phyloP scores from a whole-genome alignment of 2,797 vertebrate species.

The Malacoctenus gilli region DNA sequence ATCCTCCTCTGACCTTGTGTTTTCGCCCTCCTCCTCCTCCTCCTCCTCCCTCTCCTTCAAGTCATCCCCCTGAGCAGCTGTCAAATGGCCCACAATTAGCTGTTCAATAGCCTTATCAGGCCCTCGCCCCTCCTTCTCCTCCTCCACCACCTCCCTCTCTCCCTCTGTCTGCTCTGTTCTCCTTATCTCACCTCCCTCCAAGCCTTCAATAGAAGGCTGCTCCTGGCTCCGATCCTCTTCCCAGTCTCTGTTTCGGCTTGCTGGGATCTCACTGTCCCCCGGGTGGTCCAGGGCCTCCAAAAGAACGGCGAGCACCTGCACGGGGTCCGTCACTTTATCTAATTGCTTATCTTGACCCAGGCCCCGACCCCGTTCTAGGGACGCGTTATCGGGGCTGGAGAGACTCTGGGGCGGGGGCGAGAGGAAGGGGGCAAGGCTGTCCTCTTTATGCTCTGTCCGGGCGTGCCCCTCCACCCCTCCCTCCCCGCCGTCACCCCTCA shows the following conservation, averaged over 20 bases:
- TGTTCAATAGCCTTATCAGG: slow-evolving; percentile 72
- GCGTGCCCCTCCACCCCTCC: slow-evolving; percentile 79
- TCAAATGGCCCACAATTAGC: slow-evolving; percentile 69
- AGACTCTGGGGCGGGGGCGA: slow-evolving; percentile 56
- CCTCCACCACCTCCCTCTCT: slow-evolving; percentile 54
- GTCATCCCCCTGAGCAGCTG: slow-evolving; percentile 63
- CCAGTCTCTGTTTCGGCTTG: slow-evolving; percentile 56
- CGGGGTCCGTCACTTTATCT: slow-evolving; percentile 79
- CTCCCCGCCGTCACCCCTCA: slow-evolving; percentile 67
- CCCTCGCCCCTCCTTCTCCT: slow-evolving; percentile 35
- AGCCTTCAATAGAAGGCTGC: slow-evolving; percentile 48
- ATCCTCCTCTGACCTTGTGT: slow-evolving; percentile 61
- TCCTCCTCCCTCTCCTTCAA: slow-evolving; percentile 52
- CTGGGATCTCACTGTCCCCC: slow-evolving; percentile 47
- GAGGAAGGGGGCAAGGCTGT: slow-evolving; percentile 68
- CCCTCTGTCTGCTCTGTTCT: slow-evolving; percentile 53
- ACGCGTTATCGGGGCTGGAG: slow-evolving; percentile 52
- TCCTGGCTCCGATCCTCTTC: slow-evolving; percentile 59
- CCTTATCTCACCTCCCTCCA: slow-evolving; percentile 65
- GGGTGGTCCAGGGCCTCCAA: slow-evolving; percentile 83
- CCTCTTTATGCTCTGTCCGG: slow-evolving; percentile 72
- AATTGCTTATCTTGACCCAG: slow-evolving; percentile 71
- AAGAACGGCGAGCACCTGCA: slow-evolving; percentile 83
- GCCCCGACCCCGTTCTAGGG: slow-evolving; percentile 56
- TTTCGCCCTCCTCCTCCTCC: slow-evolving; percentile 53